Percentiles rank a stretch among this genome's conserved stretches.
Evolutionary conservation across 2,888 invertebrate species (phyloP).

Genomic region (Tinea trinotella): DNA sequence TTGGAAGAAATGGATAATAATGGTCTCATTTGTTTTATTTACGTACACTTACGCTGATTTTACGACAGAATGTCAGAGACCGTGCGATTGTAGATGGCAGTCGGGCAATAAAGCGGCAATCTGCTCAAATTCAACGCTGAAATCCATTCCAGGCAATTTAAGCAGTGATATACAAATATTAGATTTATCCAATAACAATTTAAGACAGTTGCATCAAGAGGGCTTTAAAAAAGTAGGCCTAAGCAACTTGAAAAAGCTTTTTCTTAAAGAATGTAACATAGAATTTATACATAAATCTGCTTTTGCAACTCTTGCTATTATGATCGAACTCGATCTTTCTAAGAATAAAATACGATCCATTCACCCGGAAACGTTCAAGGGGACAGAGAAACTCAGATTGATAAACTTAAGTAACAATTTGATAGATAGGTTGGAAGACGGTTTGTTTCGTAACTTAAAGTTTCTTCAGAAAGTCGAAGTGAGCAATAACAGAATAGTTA

Average conservation of each 20-base stretch:
- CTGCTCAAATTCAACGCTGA: slow-evolving; percentile 79
- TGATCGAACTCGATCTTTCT: slow-evolving; percentile 88
- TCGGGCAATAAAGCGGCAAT: slow-evolving; percentile 89
- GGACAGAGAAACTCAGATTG: slow-evolving; percentile 80
- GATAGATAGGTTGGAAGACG: slow-evolving; percentile 80
- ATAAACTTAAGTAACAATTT: slow-evolving; percentile 84
- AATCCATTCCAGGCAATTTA: slow-evolving; percentile 78
- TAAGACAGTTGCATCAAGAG: slow-evolving; percentile 75
- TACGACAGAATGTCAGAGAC: slow-evolving; percentile 75
- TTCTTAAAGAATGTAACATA: slow-evolving; percentile 81
- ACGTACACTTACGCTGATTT: slow-evolving; percentile 64
- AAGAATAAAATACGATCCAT: slow-evolving; percentile 79
- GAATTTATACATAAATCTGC: slow-evolving; percentile 79
- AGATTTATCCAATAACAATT: slow-evolving; percentile 80
- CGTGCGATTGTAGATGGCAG: slow-evolving; percentile 89
- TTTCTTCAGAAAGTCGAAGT: slow-evolving; percentile 84
- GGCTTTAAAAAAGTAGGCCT: slow-evolving; percentile 80
- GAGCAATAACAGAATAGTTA: slow-evolving; percentile 81
- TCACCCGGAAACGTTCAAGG: slow-evolving; percentile 79
- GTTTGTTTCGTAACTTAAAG: slow-evolving; percentile 81
- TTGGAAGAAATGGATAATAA: slow-evolving; percentile 64
- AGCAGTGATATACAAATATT: slow-evolving; percentile 81
- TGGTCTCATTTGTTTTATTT: slow-evolving; percentile 41
- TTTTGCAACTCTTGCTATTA: slow-evolving; percentile 80
- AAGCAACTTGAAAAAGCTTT: slow-evolving; percentile 86